Evolutionary conservation across 2,888 invertebrate species (phyloP), one percentile per base, ranked within the genome.

Genomic region (Tethea ocularis): DNA sequence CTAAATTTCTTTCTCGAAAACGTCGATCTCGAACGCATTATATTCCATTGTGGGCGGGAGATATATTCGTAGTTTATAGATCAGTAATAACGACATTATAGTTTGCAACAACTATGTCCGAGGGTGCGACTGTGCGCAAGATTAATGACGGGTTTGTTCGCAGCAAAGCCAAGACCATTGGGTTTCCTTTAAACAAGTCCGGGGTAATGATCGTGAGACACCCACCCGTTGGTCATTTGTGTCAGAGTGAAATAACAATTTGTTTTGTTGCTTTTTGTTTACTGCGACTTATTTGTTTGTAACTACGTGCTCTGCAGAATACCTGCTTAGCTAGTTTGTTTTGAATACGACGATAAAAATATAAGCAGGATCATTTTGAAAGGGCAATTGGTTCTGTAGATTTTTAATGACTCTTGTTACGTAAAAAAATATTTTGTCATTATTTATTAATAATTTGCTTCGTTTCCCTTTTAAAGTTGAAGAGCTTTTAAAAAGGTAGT

Each of bases 131-230:
- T 24, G 54, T 60, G 23, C 56, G 51, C 52, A 61, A 58, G 61
- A 56, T 61, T 61, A 57, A 61, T 60, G 54, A 29, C 10, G 24
- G 38, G 23, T 54, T 33, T 33, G 57, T 41, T 57, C 57, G 51
- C 51, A 38, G 59, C 29, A 17, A n/a, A 56, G 29, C 51, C 51
- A 20, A 33, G 58, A 20, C 46, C 46, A 46, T 53, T 53, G 23
- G 56, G 52, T 33, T 60, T 29, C 54, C 58, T 46, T 60, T 60
- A 57, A 62, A 62, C 58, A 60, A 63, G 58, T 58, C 46, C 53
- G 33, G 52, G 33, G 57, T 60, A 63, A 63, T 58, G 60, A 57
- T 53, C 33, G 38, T 20, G 26, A 55, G 51, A 57, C 55, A 38
- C 54, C 11, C 54, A 55, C 58, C 20, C 36, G 17, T 17, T 61